Conservation (phyloP, 1,140 invertebrate species). For the Drosophila willistoni region DNA sequence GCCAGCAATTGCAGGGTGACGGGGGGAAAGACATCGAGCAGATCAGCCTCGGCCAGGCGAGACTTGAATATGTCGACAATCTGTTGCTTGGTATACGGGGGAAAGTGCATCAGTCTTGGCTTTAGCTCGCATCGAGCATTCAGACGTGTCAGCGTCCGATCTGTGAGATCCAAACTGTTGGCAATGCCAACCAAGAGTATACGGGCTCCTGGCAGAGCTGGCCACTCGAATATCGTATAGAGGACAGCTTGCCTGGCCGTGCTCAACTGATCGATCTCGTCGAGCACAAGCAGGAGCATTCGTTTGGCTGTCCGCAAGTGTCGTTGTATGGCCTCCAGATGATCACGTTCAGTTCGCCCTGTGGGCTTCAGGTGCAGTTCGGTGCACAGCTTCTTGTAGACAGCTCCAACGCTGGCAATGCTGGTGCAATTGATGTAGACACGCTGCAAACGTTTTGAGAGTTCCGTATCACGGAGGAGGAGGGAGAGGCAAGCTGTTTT, state of each 20-base stretch:
- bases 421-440: conserved; percentile 93
- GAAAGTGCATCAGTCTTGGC: conserved; percentile 92
- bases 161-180: conserved; percentile 97
- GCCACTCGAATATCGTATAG: conserved; percentile 98
- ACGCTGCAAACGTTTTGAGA: conserved; percentile 86
- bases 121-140: conserved; percentile 89
- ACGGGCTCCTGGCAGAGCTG: conserved; percentile 87
- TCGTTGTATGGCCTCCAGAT: conserved; percentile 87
- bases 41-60: conserved; percentile 89
- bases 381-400: conserved; percentile 89
- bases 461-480: conserved; percentile 87
- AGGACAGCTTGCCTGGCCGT: conserved; percentile 92
- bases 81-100: conserved; percentile 95
- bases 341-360: conserved; percentile 85
- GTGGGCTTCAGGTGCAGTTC: conserved; percentile 86
- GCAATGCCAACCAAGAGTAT: conserved; percentile 96
- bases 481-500: conserved; percentile 95
- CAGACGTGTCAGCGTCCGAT: conserved; percentile 93
- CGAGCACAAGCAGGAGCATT: conserved; percentile 93
- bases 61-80: conserved; percentile 93
- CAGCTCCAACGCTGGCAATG: conserved; percentile 88
- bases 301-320: conserved; percentile 88
- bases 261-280: conserved; percentile 96
- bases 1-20: conserved; percentile 94
- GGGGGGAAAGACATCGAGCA: conserved; percentile 89